Evolutionary conservation across 2,888 invertebrate species (phyloP).

Genomic region (Rhopalosiphum nymphaeae): DNA sequence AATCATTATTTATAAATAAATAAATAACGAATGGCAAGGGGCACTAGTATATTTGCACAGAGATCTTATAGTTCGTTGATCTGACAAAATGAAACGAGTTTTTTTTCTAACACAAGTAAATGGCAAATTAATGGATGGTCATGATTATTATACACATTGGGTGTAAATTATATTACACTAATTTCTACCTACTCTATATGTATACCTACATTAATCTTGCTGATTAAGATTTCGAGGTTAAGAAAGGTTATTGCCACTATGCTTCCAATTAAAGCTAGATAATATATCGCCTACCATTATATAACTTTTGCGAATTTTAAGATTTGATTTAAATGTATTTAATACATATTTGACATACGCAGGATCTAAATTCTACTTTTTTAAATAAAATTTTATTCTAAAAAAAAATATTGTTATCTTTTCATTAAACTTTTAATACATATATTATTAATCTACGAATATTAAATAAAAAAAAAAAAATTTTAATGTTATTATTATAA

Average conservation of each 20-base stretch:
- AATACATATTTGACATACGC: not conserved
- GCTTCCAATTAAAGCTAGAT: not conserved
- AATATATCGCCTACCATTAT: not conserved
- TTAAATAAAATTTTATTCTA: not conserved
- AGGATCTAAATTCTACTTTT: not conserved
- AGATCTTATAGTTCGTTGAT: not conserved
- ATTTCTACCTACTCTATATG: not conserved
- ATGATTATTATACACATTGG: not conserved
- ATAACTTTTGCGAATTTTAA: not conserved
- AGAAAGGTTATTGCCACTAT: constrained; percentile 53
- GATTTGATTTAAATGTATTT: not conserved
- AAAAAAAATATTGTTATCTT: not conserved
- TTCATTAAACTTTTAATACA: not conserved
- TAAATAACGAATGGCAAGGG: not conserved
- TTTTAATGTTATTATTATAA: not conserved
- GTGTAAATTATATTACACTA: not conserved
- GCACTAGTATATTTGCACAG: not conserved
- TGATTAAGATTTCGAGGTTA: constrained; percentile 3
- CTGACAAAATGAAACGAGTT: constrained; percentile 37
- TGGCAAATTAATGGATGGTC: not conserved
- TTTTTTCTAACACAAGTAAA: not conserved
- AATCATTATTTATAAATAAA: not conserved
- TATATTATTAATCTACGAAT: not conserved
- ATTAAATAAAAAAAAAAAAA: not conserved
- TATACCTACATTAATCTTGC: not conserved